Base-by-base conservation (phyloP, 2,113 vertebrate species). In the Nicator chloris region DNA sequence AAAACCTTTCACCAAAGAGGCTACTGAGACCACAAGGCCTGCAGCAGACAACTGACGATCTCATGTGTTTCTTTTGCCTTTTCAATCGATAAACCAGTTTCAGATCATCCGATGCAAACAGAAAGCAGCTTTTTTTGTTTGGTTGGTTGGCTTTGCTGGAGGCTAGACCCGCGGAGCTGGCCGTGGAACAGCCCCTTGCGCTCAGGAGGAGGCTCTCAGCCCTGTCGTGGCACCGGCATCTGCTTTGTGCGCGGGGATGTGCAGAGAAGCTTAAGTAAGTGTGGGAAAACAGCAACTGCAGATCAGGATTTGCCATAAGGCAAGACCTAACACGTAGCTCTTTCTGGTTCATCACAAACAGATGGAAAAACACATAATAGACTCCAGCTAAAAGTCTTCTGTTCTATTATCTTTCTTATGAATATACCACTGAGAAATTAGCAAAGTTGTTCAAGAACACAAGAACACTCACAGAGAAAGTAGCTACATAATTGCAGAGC, bases 231-330 rank as follows among this genome's bases (percentile, higher is more conserved):
- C 95, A 97, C 97, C 89, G 94, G 97, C 97, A 97, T 97, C 96
- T 98, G 97, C 95, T 98, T 97, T 98, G 95, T 98, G 97, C 83
- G 87, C 39, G 27, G 82, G 96, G 96, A 95, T 97, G 97, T 97
- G 97, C 97, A 97, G 96, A 93, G 97, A 97, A 95, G 97, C 97
- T 97, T 97, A 98, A 98, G 91, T 97, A 97, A 97, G 95, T 97
- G 98, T 98, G 98, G 98, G 98, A 98, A 98, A 98, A 95, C 75
- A 98, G 97, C 98, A 98, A 98, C 97, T 98, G 98, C 93, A 86
- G 93, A 96, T 94, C 97, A 98, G 96, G 94, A 78, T 94, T 97
- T 97, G 97, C 98, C 98, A 98, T 98, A 98, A 98, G 98, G 98
- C 97, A 98, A 97, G 96, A 98, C 97, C 97, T 97, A 98, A 97